phyloP scores from a whole-genome alignment of 2,797 vertebrate genomes.

The Semotilus atromaculatus region DNA sequence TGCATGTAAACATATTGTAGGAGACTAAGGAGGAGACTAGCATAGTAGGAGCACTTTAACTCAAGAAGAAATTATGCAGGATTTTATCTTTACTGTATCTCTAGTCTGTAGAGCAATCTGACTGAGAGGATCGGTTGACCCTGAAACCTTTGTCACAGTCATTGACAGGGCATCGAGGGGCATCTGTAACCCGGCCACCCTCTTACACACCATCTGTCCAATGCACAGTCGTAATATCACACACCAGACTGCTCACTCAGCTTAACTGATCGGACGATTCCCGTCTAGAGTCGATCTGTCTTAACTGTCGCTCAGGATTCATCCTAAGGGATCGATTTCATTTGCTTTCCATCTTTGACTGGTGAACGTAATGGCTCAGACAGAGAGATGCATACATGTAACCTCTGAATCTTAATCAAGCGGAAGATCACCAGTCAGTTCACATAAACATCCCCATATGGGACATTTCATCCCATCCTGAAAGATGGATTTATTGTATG shows the following conservation, averaged over 20 bases:
- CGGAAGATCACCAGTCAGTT: conserved; percentile 25
- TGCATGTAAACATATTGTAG: not conserved
- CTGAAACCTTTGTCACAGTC: not conserved
- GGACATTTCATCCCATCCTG: not conserved
- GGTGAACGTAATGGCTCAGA: conserved; percentile 24
- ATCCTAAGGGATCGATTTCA: conserved; percentile 40
- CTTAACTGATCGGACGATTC: conserved; percentile 47
- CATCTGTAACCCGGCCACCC: conserved; percentile 14
- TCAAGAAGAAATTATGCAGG: not conserved
- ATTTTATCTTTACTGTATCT: not conserved
- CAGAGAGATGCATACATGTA: not conserved
- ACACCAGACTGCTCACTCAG: conserved; percentile 40
- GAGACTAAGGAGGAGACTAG: not conserved
- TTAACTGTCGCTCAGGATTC: conserved; percentile 25
- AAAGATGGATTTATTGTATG: not conserved
- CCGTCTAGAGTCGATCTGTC: conserved; percentile 5
- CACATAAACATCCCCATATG: not conserved
- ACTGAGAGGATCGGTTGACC: not conserved
- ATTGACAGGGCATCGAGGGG: not conserved
- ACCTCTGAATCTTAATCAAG: conserved; percentile 31
- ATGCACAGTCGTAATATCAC: conserved; percentile 20
- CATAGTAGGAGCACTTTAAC: not conserved
- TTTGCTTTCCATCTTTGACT: conserved; percentile 22
- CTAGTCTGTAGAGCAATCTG: no score
- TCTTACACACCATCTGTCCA: conserved; percentile 44